phyloP scores from a whole-genome alignment of 2,888 invertebrate species.

The Stratiomys singularior region DNA sequence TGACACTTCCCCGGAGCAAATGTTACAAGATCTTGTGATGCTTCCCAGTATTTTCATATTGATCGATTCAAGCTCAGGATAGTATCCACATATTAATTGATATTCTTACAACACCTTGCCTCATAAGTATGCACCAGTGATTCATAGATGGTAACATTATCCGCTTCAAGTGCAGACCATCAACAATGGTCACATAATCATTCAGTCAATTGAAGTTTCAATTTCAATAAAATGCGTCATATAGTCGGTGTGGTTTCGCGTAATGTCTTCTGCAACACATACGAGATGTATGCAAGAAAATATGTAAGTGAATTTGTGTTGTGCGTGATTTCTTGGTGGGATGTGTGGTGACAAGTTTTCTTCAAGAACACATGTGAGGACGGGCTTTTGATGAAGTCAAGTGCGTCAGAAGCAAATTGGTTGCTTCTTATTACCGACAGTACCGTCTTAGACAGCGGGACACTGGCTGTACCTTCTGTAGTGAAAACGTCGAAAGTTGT shows the following conservation, averaged over 20 bases:
- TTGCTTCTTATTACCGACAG: background rate
- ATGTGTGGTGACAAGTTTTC: background rate
- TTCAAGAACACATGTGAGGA: conserved; percentile 18
- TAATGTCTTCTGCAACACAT: background rate
- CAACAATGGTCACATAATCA: conserved; percentile 25
- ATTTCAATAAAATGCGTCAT: conserved; percentile 18
- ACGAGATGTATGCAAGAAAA: background rate
- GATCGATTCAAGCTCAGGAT: no score
- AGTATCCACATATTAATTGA: background rate
- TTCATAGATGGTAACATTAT: background rate
- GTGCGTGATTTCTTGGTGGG: conserved; percentile 12
- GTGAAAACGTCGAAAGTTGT: background rate
- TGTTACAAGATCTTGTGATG: no score
- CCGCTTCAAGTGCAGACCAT: background rate
- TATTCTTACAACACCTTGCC: background rate
- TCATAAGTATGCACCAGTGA: background rate
- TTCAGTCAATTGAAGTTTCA: conserved; percentile 1
- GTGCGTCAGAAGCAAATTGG: conserved; percentile 1
- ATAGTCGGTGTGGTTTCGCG: background rate
- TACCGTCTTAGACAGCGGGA: background rate
- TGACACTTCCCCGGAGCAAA: no score
- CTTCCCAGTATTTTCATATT: no score
- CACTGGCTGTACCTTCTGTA: background rate
- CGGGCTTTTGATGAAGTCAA: background rate
- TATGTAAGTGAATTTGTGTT: no score